A percentile compares a stretch with the other conserved stretches of the same genome.
These are phyloP conservation scores for Embiotoca jacksoni DNA, from an alignment of 2,113 vertebrate genomes.

Conservation along the genomic window DNA sequence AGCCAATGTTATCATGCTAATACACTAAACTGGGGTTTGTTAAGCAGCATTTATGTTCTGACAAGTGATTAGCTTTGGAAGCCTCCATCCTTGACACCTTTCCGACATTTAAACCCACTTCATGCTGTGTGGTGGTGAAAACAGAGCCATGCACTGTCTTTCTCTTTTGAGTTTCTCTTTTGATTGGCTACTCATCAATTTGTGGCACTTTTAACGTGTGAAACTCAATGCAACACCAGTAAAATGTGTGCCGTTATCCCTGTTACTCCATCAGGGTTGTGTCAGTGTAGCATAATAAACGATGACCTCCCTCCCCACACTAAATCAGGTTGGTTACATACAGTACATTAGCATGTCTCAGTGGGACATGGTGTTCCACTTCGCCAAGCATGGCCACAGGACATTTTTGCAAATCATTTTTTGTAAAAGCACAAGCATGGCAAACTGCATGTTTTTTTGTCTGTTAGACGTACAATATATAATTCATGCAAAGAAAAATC, in stretches of 20 bases:
- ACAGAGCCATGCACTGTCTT: neutral
- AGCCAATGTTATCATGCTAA: no score
- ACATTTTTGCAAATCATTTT: slow-evolving; percentile 47
- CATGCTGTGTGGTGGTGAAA: neutral
- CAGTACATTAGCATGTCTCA: neutral
- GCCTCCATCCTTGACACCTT: neutral
- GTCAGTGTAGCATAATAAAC: neutral
- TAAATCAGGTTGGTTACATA: slow-evolving; percentile 14
- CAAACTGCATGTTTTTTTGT: slow-evolving; percentile 1
- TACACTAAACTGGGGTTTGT: no score
- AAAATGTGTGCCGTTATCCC: neutral
- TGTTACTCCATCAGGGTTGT: neutral
- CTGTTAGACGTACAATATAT: slow-evolving; percentile 2
- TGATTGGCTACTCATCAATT: no score
- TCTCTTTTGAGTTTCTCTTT: no score
- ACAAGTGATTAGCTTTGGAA: no score
- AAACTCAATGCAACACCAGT: no score
- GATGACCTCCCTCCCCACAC: no score
- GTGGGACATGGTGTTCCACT: slow-evolving; percentile 42
- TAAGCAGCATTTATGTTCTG: no score
- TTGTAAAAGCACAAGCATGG: slow-evolving; percentile 10
- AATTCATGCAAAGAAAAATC: slow-evolving; percentile 36
- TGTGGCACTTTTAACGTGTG: no score
- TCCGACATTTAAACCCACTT: neutral
- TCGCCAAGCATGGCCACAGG: slow-evolving; percentile 21